Evolutionary conservation across 2,888 invertebrate species (phyloP).

Genomic region (Drosophila mayaguana): DNA sequence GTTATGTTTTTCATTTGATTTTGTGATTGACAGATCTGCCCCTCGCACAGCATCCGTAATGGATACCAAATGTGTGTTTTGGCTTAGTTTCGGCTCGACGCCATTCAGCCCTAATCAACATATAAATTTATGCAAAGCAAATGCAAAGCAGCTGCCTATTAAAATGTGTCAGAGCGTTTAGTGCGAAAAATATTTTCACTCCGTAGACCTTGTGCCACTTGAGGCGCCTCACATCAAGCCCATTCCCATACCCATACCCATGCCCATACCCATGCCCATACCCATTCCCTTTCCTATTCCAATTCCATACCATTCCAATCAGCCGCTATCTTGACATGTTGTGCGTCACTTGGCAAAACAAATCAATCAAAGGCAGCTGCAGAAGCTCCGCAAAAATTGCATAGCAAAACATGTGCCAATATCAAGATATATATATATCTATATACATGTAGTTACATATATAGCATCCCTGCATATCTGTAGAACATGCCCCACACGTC

Average conservation of each 20-base stretch:
- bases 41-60: constrained; percentile 48
- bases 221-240: constrained; percentile 30
- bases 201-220: constrained; percentile 56
- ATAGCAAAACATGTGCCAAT: constrained; percentile 40
- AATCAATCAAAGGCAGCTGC: constrained; percentile 71
- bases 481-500: constrained; percentile 48
- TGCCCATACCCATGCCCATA: constrained; percentile 5
- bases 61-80: constrained; percentile 58
- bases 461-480: neutral
- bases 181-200: constrained; percentile 47
- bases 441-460: neutral
- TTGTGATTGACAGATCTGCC: constrained; percentile 59
- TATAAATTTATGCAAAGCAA: constrained; percentile 53
- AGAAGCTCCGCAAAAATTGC: constrained; percentile 48
- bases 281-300: constrained; percentile 3
- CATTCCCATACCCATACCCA: constrained; percentile 13
- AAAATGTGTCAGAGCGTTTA: constrained; percentile 35
- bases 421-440: constrained; percentile 5
- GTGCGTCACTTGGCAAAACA: constrained; percentile 76
- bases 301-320: constrained; percentile 41
- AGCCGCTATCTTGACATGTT: constrained; percentile 47
- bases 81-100: constrained; percentile 21
- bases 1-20: constrained; percentile 71
- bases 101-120: constrained; percentile 41
- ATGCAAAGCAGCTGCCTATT: constrained; percentile 62